Conservation (phyloP, 1,140 invertebrate species). For the Camponotus floridanus region DNA sequence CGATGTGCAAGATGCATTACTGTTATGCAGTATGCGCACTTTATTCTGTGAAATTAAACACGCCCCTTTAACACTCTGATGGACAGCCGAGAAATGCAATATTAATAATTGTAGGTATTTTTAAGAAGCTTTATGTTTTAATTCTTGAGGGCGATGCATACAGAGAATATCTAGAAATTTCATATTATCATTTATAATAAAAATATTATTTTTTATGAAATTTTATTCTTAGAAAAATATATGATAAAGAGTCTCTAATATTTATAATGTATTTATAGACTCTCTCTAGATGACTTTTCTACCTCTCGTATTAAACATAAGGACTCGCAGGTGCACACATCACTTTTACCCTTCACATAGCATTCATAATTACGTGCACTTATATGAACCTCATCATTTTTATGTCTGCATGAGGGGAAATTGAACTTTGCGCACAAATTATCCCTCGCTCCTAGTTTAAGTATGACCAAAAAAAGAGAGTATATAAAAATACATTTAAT, state of each 20-base stretch:
- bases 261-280: not conserved
- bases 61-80: conserved; percentile 42
- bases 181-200: not conserved
- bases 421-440: conserved; percentile 7
- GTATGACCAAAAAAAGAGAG: not conserved
- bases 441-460: not conserved
- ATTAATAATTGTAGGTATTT: conserved; percentile 16
- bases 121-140: not conserved
- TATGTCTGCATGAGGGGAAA: not conserved
- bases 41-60: conserved; percentile 45
- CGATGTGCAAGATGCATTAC: conserved; percentile 56
- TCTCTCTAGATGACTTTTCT: not conserved
- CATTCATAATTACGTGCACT: conserved; percentile 1
- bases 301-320: not conserved
- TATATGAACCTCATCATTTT: conserved; percentile 23
- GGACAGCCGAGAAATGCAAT: not conserved
- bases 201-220: not conserved
- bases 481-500: not conserved
- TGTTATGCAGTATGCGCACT: conserved; percentile 52
- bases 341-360: not conserved
- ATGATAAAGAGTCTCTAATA: not conserved
- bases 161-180: not conserved
- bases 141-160: not conserved
- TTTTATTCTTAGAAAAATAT: no score
- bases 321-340: conserved; percentile 29